A percentile compares a stretch with the other conserved stretches of the same genome.
Conservation (phyloP, 1,140 invertebrate species). For the Caenorhabditis latens region DNA sequence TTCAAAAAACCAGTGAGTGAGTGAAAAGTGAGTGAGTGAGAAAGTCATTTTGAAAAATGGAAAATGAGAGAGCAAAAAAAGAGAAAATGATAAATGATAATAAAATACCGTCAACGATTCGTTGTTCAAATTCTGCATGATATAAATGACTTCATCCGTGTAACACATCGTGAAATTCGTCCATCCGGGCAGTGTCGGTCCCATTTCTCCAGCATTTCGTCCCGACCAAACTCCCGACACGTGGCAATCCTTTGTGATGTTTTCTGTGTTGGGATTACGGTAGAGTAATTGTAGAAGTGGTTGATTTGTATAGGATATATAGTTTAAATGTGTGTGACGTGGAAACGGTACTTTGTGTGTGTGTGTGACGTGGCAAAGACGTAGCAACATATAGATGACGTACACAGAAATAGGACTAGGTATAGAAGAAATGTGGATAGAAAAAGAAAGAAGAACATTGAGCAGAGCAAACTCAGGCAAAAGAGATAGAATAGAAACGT, state of each 20-base stretch:
- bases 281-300: slow-evolving; percentile 55
- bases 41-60: not conserved
- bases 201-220: slow-evolving; percentile 76
- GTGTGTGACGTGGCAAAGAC: slow-evolving; percentile 28
- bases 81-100: not conserved
- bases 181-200: slow-evolving; percentile 82
- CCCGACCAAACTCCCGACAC: slow-evolving; percentile 84
- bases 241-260: slow-evolving; percentile 84
- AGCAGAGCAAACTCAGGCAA: slow-evolving; percentile 31
- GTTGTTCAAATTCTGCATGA: slow-evolving; percentile 76
- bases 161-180: slow-evolving; percentile 90
- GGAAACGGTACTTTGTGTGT: slow-evolving; percentile 34
- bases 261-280: slow-evolving; percentile 80
- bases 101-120: slow-evolving; percentile 70
- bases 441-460: not conserved
- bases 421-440: slow-evolving; percentile 39
- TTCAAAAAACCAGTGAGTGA: not conserved
- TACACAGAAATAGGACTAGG: slow-evolving; percentile 43
- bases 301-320: slow-evolving; percentile 32
- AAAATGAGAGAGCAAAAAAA: not conserved
- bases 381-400: slow-evolving; percentile 34
- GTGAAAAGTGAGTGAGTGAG: slow-evolving; percentile 21
- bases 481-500: not conserved
- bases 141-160: slow-evolving; percentile 82
- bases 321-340: not conserved